phyloP scores from a whole-genome alignment of 2,113 vertebrate species.

The Butorides virescens region DNA sequence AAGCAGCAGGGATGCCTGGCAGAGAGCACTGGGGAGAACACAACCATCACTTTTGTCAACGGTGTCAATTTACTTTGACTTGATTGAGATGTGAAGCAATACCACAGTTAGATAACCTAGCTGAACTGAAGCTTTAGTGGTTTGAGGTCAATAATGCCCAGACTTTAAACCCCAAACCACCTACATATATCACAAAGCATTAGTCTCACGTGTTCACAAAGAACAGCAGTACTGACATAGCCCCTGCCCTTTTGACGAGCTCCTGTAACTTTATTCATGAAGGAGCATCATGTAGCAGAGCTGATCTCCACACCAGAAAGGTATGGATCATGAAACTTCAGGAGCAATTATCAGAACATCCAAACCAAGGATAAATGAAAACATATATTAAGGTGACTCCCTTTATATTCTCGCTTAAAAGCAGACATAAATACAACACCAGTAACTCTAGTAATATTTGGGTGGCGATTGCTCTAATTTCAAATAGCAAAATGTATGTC shows the following conservation, averaged over 20 bases:
- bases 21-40: neutral
- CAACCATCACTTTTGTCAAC: neutral
- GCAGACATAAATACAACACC: neutral
- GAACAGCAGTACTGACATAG: neutral
- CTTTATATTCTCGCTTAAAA: neutral
- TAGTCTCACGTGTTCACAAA: neutral
- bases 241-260: neutral
- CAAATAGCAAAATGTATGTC: neutral
- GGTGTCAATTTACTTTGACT: neutral
- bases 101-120: neutral
- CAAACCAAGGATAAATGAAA: neutral
- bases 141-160: conserved; percentile 17
- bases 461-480: neutral
- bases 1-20: neutral
- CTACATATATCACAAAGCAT: conserved; percentile 24
- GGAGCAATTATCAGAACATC: neutral
- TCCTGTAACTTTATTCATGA: neutral
- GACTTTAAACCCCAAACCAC: conserved; percentile 19
- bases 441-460: neutral
- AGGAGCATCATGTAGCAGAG: neutral
- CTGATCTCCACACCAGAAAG: neutral
- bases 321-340: neutral
- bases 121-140: conserved; percentile 27
- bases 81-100: conserved; percentile 14
- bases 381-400: neutral